Evolutionary conservation across 2,888 invertebrate genomes (phyloP), one percentile per base, ranked within the genome.

Genomic region (Lamellibrachia satsuma): DNA sequence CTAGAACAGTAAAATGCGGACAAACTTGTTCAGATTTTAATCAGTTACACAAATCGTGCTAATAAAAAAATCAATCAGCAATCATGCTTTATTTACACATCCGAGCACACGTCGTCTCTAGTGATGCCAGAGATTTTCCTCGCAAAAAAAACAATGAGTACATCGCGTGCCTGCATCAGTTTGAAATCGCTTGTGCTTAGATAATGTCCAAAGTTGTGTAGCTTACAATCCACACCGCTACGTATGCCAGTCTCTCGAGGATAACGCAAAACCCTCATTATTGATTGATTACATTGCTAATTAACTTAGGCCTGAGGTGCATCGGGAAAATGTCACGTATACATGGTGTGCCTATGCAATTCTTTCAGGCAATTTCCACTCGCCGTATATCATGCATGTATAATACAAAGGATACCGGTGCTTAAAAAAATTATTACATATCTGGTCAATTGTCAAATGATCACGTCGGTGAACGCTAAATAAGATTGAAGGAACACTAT

Each of bases 241-340:
- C n/a, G n/a, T 6, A 11, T 55, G 55, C 9, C 55, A 9, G 15
- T 75, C 75, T 22, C 75, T 75, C 15, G 75, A 22, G 75, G n/a
- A 75, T 75, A 22, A 15, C 22, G 22, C n/a, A 75, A 75, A 75
- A 75, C 22, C 2, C 75, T 75, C 75, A 75, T 75, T 75, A 75
- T 75, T 75, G 75, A 75, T 75, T 75, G 22, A 75, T 75, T 75
- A 75, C n/a, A 75, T 15, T 75, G 75, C 75, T 75, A 75, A 75
- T 75, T 75, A 75, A 75, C 22, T 15, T 22, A 75, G 75, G 15
- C 75, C 15, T 75, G 75, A 22, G 75, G 75, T 75, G 75, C 75
- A 75, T 75, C 22, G 75, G 6, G n/a, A 11, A 15, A n/a, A 22
- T 22, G 75, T n/a, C 75, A n/a, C n/a, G 75, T n/a, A 75, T 75